Conservation (phyloP, 1,140 invertebrate genomes). For the Danaus plexippus region DNA sequence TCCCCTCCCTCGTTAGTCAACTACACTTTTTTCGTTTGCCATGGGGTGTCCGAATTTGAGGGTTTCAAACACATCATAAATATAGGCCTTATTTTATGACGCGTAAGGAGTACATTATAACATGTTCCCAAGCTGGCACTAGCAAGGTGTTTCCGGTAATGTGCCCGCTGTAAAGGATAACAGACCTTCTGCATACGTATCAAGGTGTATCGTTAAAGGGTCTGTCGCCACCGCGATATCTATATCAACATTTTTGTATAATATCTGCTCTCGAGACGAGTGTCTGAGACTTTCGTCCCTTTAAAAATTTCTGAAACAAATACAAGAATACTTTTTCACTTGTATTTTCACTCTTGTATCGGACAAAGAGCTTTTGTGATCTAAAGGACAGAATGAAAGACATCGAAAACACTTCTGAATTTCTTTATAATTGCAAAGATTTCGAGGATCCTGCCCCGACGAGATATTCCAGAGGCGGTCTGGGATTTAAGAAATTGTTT, state of each 20-base stretch:
- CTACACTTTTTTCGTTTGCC: slow-evolving; percentile 61
- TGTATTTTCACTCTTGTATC: slow-evolving; percentile 13
- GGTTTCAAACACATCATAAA: slow-evolving; percentile 22
- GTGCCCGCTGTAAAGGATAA: no score
- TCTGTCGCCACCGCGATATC: no score
- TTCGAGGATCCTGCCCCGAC: no score
- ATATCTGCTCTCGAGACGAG: slow-evolving; percentile 46
- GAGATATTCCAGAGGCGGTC: no score
- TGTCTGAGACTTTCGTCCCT: slow-evolving; percentile 42
- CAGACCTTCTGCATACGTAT: no score
- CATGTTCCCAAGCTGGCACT: no score
- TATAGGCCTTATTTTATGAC: no score
- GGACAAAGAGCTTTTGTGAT: slow-evolving; percentile 21
- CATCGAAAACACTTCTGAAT: slow-evolving; percentile 3
- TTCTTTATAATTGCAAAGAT: slow-evolving; percentile 4
- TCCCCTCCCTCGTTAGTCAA: slow-evolving; percentile 59
- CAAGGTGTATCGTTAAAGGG: no score
- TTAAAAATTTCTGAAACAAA: slow-evolving; percentile 24
- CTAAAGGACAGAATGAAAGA: slow-evolving; percentile 8
- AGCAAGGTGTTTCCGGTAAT: no score
- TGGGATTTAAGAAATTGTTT: no score
- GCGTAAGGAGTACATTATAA: no score
- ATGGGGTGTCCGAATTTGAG: slow-evolving; percentile 42
- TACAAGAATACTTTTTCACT: slow-evolving; percentile 18
- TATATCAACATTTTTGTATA: no score